Evolutionary conservation across 2,888 invertebrate species (phyloP).

Genomic region (Drosophila lacicola): DNA sequence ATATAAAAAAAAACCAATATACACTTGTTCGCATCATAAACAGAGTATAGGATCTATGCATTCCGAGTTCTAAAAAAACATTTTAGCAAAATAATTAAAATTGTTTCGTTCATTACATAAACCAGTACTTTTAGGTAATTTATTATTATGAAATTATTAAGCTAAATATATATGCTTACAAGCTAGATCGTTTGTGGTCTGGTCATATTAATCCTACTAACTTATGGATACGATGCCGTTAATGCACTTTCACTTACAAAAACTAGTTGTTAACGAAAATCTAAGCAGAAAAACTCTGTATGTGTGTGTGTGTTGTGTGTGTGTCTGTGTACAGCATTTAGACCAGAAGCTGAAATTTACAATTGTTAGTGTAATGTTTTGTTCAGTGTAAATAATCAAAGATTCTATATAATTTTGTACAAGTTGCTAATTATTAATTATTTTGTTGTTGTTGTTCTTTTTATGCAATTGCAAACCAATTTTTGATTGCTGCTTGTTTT

Average conservation of each 20-base stretch:
- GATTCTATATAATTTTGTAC: constrained; percentile 6
- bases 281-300: not conserved
- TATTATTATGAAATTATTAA: constrained; percentile 5
- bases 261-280: not conserved
- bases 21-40: no score
- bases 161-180: constrained; percentile 5
- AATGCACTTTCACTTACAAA: not conserved
- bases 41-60: no score
- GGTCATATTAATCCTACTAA: constrained; percentile 3
- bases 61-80: no score
- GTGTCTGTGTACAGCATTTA: not conserved
- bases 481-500: not conserved
- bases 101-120: constrained; percentile 2
- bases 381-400: not conserved
- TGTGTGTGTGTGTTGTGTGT: no score
- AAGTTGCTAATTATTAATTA: not conserved
- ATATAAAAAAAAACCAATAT: no score
- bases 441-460: not conserved
- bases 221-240: constrained; percentile 1
- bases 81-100: not conserved
- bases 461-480: not conserved
- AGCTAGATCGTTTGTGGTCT: constrained; percentile 5
- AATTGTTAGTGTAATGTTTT: not conserved
- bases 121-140: constrained; percentile 4
- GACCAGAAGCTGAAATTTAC: not conserved